Evolutionary conservation across 2,797 vertebrate species (phyloP), one percentile per base, ranked within the genome.

Genomic region (Gouania willdenowi): DNA sequence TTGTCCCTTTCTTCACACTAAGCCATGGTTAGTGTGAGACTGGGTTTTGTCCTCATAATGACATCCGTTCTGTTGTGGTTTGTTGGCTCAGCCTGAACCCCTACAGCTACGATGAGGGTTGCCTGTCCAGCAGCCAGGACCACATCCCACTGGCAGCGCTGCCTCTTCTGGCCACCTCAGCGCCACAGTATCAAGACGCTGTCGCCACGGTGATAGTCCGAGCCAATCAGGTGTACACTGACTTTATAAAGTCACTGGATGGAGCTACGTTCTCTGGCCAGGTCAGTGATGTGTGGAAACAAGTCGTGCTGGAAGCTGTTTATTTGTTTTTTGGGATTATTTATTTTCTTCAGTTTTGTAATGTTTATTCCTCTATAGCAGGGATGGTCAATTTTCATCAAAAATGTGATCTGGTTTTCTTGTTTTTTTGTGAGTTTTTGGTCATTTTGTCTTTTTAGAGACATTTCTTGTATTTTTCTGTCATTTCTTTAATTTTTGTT

Each of bases 141-240:
- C 95, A 98, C 71, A 89, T 98, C 60, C 95, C 95, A 0, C 84
- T 98, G 84, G 94, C 95, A 10, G 95, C 94, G 25, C 84, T 98
- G 60, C 95, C 96, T 19, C 88, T 98, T 47, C 81, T 98, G 58
- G 94, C 95, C 72, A 93, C 95, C 55, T 95, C 95, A 4, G 87
- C 93, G 22, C 95, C 95, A 1, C 90, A 92, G 64, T 98, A 98
- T 79, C 95, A 95, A 82, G 92, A 97, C 1, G 93, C 95, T 0
- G 91, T 98, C 34, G 88, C 92, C 34, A 83, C 90, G 0, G 92
- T 95, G 76, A 93, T 98, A 34, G 77, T 81, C 78, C 83, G 91
- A 51, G 91, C 95, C 67, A 98, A 98, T 79, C 94, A 93, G 81
- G 93, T 93, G 76, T 97, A 94, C 53, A 36, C 75, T 4, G 92